Base-by-base conservation (phyloP, 2,888 invertebrate species). In the Anthophora plumipes region DNA sequence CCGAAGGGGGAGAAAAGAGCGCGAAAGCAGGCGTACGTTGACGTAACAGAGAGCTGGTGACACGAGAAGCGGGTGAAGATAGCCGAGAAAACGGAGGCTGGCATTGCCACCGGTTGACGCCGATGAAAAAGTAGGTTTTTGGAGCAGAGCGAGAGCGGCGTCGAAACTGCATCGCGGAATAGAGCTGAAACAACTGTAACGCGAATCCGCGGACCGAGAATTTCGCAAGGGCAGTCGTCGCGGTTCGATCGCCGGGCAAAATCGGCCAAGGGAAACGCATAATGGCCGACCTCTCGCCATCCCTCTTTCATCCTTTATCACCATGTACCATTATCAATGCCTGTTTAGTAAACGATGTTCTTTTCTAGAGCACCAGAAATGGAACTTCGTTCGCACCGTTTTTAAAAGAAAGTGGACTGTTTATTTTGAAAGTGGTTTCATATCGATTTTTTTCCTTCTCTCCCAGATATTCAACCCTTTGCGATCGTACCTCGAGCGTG, bases 51-150 rank as follows among this genome's bases (percentile, higher is more conserved):
- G 66, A 8, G 17, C 41, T 50, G 72, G 81, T 64, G 77, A 79
- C 80, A 77, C 72, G 64, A 31, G 69, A n/a, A 50, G 77, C 31
- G 31, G 31, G 31, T 31, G 31, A 74, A 61, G 74, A 77, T 43
- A 77, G 63, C 63, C 63, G 82, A 84, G 85, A 83, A 83, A 79
- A 85, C 80, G 84, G 85, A 84, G 73, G 69, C 77, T 76, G 82
- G 67, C 85, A 81, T 79, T 80, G 82, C 82, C 80, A 80, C 82
- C 77, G 83, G 61, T 75, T 85, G 76, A 75, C 31, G 31, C 31
- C 31, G 31, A 75, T 84, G 80, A 72, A 83, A 82, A 91, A 91
- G 91, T 91, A 89, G 91, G 91, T 91, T 91, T 91, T 90, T 91
- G 90, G 91, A 91, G 91, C 91, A 89, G 50, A 81, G 79, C 77